These are phyloP conservation scores for Brachyhypopomus gauderio DNA, from an alignment of 2,113 vertebrate species.

Conservation along the genomic window DNA sequence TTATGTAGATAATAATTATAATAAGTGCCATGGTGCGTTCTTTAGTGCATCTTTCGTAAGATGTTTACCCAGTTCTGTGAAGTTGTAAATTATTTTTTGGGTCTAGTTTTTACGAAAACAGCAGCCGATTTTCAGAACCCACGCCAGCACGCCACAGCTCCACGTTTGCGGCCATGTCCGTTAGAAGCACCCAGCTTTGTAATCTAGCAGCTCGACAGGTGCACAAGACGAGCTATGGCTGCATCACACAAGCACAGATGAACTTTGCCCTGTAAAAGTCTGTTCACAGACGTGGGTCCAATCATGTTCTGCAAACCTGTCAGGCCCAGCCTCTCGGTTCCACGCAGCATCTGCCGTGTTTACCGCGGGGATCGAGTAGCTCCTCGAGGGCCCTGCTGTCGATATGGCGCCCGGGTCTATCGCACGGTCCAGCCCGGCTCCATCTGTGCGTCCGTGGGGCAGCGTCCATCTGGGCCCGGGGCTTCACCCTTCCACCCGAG, in stretches of 20 bases:
- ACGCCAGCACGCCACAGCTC: neutral
- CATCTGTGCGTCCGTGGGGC: constrained; percentile 33
- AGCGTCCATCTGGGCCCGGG: constrained; percentile 9
- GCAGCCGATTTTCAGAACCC: neutral
- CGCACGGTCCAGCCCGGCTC: constrained; percentile 16
- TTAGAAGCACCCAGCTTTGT: neutral
- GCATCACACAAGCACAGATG: neutral
- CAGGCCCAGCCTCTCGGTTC: neutral
- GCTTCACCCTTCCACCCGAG: neutral
- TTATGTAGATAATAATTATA: neutral
- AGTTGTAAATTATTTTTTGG: neutral
- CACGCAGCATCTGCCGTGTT: neutral
- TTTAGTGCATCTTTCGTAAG: neutral
- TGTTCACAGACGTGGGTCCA: neutral
- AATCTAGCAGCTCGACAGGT: neutral
- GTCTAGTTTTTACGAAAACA: neutral
- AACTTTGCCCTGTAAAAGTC: neutral
- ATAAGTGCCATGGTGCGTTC: neutral
- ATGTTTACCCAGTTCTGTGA: neutral
- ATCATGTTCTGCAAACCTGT: neutral
- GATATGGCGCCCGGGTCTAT: constrained; percentile 58
- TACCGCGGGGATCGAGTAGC: neutral
- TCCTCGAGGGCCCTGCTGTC: constrained; percentile 52
- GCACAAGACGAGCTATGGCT: neutral
- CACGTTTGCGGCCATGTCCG: neutral